phyloP scores from a whole-genome alignment of 2,888 invertebrate genomes.

The Argyra leucocephala region DNA sequence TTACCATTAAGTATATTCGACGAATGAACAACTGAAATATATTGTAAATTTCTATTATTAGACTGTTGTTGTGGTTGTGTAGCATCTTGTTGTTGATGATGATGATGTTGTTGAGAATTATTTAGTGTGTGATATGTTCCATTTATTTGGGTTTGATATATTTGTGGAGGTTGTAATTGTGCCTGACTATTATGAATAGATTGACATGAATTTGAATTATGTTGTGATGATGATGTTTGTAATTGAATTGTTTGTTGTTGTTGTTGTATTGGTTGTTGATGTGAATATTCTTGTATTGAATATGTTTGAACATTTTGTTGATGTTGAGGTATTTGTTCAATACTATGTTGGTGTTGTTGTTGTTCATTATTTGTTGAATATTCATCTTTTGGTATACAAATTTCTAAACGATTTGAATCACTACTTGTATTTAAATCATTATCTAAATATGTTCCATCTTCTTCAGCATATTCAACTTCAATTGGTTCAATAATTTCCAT shows the following conservation, averaged over 20 bases:
- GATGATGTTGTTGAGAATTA: background rate
- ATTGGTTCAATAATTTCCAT: constrained; percentile 27
- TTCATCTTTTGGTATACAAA: constrained; percentile 29
- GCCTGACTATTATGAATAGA: background rate
- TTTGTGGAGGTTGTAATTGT: background rate
- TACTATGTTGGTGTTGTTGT: background rate
- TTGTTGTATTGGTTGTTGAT: background rate
- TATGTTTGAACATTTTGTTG: background rate
- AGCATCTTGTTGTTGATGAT: background rate
- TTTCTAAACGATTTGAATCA: constrained; percentile 34
- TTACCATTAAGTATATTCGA: too few relatives aligned
- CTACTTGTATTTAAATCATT: constrained; percentile 30
- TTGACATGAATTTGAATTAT: background rate
- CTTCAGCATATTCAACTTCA: constrained; percentile 32
- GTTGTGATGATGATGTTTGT: background rate
- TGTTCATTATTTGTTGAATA: constrained; percentile 16
- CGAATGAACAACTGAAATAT: background rate
- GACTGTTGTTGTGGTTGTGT: background rate
- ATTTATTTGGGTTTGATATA: background rate
- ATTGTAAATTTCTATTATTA: background rate
- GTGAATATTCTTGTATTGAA: background rate
- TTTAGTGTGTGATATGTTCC: background rate
- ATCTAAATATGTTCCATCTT: constrained; percentile 25
- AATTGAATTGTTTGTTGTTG: background rate
- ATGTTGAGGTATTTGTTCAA: background rate